Conservation (phyloP, 2,113 vertebrate genomes). For the Cardinalis cardinalis region DNA sequence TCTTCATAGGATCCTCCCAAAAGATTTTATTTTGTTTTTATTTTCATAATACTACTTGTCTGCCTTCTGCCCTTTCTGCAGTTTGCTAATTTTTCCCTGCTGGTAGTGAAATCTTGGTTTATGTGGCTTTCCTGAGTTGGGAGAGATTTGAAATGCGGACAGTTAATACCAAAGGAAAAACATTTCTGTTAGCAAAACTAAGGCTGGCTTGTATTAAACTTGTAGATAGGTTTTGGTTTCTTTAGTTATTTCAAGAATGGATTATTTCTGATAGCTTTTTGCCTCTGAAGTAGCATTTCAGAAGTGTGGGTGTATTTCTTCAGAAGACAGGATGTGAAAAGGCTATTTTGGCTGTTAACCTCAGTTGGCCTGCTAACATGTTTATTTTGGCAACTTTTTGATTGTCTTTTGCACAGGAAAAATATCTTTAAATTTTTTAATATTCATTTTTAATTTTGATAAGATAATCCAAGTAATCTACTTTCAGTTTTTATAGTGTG, state of each 20-base stretch:
- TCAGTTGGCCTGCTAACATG: neutral
- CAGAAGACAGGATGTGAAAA: neutral
- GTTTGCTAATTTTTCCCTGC: neutral
- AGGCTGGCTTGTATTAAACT: neutral
- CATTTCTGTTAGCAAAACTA: neutral
- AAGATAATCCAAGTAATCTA: neutral
- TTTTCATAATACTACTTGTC: neutral
- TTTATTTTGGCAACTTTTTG: neutral
- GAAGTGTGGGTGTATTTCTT: neutral
- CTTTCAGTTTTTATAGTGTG: neutral
- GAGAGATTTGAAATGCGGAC: neutral
- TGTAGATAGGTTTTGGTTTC: neutral
- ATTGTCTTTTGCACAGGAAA: neutral
- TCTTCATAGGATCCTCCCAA: neutral
- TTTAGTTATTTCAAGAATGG: neutral
- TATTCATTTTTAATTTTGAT: neutral
- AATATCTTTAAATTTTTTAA: neutral
- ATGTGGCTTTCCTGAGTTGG: constrained; percentile 11
- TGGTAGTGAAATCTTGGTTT: constrained; percentile 1
- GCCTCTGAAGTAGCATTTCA: neutral
- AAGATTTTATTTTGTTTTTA: neutral
- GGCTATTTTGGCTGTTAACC: neutral
- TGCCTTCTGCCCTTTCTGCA: neutral
- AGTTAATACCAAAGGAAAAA: neutral
- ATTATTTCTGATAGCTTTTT: neutral